These are phyloP conservation scores for Hyposoter didymator DNA, from an alignment of 2,888 invertebrate species.

Conservation along the genomic window DNA sequence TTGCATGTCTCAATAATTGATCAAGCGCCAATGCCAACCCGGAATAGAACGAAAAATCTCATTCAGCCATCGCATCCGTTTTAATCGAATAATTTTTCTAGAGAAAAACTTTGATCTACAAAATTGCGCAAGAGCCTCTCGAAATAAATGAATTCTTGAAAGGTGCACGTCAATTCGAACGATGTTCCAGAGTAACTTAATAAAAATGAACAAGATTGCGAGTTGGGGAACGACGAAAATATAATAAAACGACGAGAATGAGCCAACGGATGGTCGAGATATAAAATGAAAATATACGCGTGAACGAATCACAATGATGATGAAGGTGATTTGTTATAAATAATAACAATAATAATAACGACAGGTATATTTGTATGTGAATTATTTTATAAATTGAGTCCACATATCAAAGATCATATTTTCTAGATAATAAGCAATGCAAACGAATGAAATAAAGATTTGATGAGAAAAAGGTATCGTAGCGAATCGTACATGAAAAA, in stretches of 20 bases:
- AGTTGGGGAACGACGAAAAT: background rate
- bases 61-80: background rate
- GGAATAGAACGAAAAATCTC: conserved; percentile 39
- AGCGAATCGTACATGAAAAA: conserved; percentile 9
- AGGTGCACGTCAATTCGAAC: background rate
- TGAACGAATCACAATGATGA: conserved; percentile 2
- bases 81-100: background rate
- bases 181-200: background rate
- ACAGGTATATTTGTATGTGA: conserved; percentile 75
- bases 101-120: background rate
- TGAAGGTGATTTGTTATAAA: conserved; percentile 33
- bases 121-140: background rate
- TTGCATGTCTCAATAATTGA: conserved; percentile 27
- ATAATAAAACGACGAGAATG: background rate
- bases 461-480: background rate
- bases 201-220: background rate
- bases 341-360: conserved; percentile 62
- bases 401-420: conserved; percentile 81
- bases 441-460: conserved; percentile 53
- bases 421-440: conserved; percentile 77
- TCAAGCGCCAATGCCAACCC: conserved; percentile 14
- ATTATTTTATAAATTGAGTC: conserved; percentile 79
- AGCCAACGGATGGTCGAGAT: background rate
- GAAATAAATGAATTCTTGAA: background rate
- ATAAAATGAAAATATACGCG: background rate